Evolutionary conservation across 2,797 vertebrate species (phyloP).

Genomic region (Rhynchotus rufescens): DNA sequence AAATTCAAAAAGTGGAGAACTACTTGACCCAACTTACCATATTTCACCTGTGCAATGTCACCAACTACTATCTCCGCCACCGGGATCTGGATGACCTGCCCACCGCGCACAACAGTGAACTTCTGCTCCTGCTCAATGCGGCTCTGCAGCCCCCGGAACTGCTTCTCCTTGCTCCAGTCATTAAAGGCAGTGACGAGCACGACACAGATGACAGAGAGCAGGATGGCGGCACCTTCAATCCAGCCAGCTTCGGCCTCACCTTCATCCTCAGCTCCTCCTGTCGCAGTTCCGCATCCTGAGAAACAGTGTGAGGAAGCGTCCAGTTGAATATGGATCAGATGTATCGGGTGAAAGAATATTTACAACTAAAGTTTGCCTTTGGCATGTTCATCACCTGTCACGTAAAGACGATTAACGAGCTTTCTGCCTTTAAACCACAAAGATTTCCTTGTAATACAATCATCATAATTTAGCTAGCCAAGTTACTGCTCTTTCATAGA

Average conservation of each 20-base stretch:
- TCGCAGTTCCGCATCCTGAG: constrained; percentile 86
- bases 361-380: background rate
- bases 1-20: accelerated
- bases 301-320: accelerated
- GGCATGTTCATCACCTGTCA: background rate
- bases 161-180: constrained; percentile 99
- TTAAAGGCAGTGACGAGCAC: constrained; percentile 98
- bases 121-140: constrained; percentile 99
- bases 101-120: constrained; percentile 92
- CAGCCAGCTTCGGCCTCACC: constrained; percentile 95
- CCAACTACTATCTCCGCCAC: constrained; percentile 95
- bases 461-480: background rate
- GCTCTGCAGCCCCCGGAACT: constrained; percentile 96
- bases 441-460: background rate
- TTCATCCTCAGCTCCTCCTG: constrained; percentile 89
- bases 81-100: constrained; percentile 93
- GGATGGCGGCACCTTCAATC: constrained; percentile 97
- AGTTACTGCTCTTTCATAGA: background rate
- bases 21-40: constrained; percentile 81
- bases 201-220: constrained; percentile 95
- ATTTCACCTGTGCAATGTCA: constrained; percentile 97
- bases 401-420: background rate
- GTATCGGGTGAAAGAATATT: background rate
- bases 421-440: background rate
- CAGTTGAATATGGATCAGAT: accelerated